Evolutionary conservation across 2,113 vertebrate genomes (phyloP), one percentile per base, ranked within the genome.

Genomic region (Siphamia tubifer): DNA sequence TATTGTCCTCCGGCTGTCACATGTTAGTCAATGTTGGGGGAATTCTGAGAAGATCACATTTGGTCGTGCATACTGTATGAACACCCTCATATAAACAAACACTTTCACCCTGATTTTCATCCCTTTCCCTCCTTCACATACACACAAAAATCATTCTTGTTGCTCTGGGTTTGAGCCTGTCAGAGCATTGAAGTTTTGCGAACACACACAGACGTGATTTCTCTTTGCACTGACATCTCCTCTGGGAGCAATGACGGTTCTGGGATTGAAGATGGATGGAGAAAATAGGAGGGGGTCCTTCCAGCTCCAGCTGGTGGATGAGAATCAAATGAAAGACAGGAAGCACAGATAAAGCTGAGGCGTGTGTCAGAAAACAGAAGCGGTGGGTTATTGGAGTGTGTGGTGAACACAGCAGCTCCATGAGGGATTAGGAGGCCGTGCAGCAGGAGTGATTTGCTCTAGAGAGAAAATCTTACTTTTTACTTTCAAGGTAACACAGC

Each of bases 401-500:
- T 51, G 71, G 71, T 49, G 43, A 74, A 69, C 75, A 80, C 68
- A 65, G 70, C 64, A 45, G 38, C 65, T 73, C 53, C 63, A 13
- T 7, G 24, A 74, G 57, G 74, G 66, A 81, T 88, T 74, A 87
- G 32, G 38, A 68, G 56, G 56, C 44, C 15, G 31, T 69, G 39
- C 61, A 76, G 72, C 69, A 54, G 75, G 60, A 78, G 51, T 5
- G 12, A 42, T 61, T 61, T 55, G 34, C 65, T 53, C 38, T 65
- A 31, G 44, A 74, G 63, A 45, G 63, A 54, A 52, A 17, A 64
- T 62, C 32, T 75, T 69, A 65, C 48, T 74, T 21, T 28, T 27
- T 40, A 35, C 68, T 82, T 79, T 85, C 58, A 78, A 85, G 77
- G 81, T 80, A 76, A 55, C 72, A 28, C 28, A 10, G 53, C 47